Evolutionary conservation across 2,113 vertebrate species (phyloP), one percentile per base, ranked within the genome.

Genomic region (Dryoscopus gambensis): DNA sequence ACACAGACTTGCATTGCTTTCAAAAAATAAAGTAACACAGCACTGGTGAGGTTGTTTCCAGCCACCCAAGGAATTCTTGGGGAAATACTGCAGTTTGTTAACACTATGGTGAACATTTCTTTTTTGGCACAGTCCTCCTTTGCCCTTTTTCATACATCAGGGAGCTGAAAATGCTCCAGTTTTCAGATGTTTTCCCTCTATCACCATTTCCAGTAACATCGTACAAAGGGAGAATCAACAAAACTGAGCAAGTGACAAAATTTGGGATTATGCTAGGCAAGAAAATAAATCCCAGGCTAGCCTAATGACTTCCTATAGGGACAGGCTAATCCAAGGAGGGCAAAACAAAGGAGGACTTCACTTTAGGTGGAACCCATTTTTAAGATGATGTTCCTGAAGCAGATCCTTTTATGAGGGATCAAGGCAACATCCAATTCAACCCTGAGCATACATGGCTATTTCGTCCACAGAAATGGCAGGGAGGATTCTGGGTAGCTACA

Each of bases 101-200:
- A 92, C 84, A 95, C 84, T 88, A 64, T 69, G 5, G 19, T 7
- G 12, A 77, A 64, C 9, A 10, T 15, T 57, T 63, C 6, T 86
- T 91, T 76, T 96, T 96, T 97, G 96, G 92, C 95, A 95, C 93
- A 68, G 60, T 71, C 25, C 35, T 73, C 76, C 90, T 81, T 93
- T 53, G 47, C 25, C 39, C 39, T 40, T 70, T 82, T 35, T 53
- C 39, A 46, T 13, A 28, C 3, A 40, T 13, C 33, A 64, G 25
- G n/a, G 57, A 87, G 70, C 15, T 68, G 47, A 70, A 88, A 88
- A 65, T 4, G 18, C 40, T 75, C 52, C 23, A 52, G 28, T 42
- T 39, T 49, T 96, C 56, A 75, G 75, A 40, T 46, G 31, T 46
- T 83, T 47, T 88, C 67, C n/a, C 90, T 70, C 42, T 56, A 27